Base-by-base conservation (phyloP, 2,797 vertebrate genomes). In the Rhinatrema bivittatum region DNA sequence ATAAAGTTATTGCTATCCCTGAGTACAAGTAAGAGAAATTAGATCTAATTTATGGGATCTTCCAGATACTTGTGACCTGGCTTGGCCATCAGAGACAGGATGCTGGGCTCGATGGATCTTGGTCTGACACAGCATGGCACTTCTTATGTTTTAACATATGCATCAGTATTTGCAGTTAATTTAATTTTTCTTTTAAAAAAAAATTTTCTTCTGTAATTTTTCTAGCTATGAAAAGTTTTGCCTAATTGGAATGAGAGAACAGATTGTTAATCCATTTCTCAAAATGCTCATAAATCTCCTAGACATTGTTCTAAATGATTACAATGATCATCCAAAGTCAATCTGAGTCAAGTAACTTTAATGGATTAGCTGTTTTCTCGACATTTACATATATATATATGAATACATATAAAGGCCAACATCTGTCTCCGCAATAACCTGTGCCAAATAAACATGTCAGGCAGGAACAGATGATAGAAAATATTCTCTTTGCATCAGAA, bases 311-410 rank as follows among this genome's bases (percentile, higher is more conserved):
- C 34, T 29, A 37, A 61, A 48, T 39, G 50, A 53, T 20, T 11
- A 28, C 37, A 35, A 36, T n/a, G 34, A 29, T 34, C 39, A 53
- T 39, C 51, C 16, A 30, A 25, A 31, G 48, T 35, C 39, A 66
- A 60, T 56, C 56, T 50, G 51, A 67, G 39, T 22, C 18, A 16
- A 29, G 36, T 51, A 46, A 55, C 36, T 14, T 36, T 28, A 57
- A 52, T 24, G 36, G 44, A 56, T 55, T 45, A 26, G 40, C 36
- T 13, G 23, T 11, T 46, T 25, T 25, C 33, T 14, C 42, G 25
- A 20, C 26, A 58, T 56, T 44, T 41, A 24, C 30, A 39, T 11
- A 33, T n/a, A n/a, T n/a, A n/a, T 7, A 39, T 28, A 30, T 40
- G 58, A 56, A 11, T 4, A 33, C 33, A 60, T 20, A 39, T 46